Base-by-base conservation (phyloP, 2,888 invertebrate genomes). In the Crossocerus cetratus region DNA sequence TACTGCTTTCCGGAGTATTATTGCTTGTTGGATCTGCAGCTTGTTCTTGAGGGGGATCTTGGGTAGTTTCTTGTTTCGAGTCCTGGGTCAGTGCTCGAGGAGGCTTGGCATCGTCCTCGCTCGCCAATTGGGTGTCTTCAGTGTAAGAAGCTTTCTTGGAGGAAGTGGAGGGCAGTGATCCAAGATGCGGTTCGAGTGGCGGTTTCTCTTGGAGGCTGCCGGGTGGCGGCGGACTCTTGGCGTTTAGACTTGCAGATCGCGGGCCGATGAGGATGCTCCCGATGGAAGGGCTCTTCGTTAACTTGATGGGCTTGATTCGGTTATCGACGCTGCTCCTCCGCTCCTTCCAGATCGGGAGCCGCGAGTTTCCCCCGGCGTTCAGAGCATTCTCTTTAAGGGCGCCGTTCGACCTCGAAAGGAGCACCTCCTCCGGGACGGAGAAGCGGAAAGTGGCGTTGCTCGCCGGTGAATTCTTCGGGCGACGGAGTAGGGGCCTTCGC, bases 201-300 rank as follows among this genome's bases (percentile, higher is more conserved):
- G 84, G 81, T 49, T 83, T 84, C 1, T 65, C 74, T 0, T 81
- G 78, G 16, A 83, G 74, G 56, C 72, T 84, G 5, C n/a, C n/a
- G 0, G 83, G 78, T 3, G 84, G 76, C 3, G 75, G 72, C 68
- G 81, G 80, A 4, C 62, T 49, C 11, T 23, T 68, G 8, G 14
- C 49, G 3, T 16, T 66, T 22, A 65, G 14, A n/a, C 20, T 64
- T 18, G 58, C 2, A 11, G 62, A 21, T 14, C 64, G 45, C 13
- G 32, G 14, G 16, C 59, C 57, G 0, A 69, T 59, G 0, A 18
- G 65, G 16, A 66, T 72, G 64, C 81, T 84, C 11, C 78, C 78
- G 55, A 84, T 81, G 2, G 82, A 78, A 0, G 83, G 78, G 32
- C 73, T 79, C 62, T 84, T 86, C 14, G 77, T 78, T 2, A 85